phyloP scores from a whole-genome alignment of 2,888 invertebrate genomes.

The Iselma pallidipennis region DNA sequence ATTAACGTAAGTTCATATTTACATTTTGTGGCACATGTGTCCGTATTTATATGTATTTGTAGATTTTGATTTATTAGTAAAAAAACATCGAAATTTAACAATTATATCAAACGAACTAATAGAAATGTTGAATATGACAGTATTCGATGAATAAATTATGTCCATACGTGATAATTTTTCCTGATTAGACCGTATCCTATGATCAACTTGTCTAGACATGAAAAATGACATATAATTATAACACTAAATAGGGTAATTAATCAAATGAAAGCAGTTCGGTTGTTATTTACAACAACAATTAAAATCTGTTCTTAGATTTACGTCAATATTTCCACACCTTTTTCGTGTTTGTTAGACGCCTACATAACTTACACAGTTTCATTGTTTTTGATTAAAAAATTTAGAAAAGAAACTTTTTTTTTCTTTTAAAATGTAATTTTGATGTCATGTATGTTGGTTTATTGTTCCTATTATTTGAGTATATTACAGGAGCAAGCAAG shows the following conservation, averaged over 20 bases:
- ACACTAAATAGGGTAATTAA: not conserved
- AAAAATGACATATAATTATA: too few species aligned
- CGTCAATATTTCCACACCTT: not conserved
- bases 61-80: too few species aligned
- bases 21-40: constrained; percentile 29
- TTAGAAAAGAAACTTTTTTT: not conserved
- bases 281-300: not conserved
- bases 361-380: not conserved
- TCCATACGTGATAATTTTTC: not conserved
- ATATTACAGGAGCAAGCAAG: not conserved
- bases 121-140: too few species aligned
- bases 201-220: too few species aligned
- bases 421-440: too few species aligned
- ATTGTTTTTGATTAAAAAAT: not conserved
- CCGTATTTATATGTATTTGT: constrained; percentile 5
- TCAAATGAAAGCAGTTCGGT: not conserved
- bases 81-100: too few species aligned
- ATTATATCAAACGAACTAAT: too few species aligned
- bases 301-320: not conserved
- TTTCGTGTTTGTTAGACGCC: not conserved
- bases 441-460: too few species aligned
- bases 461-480: not conserved
- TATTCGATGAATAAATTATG: not conserved
- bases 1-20: constrained; percentile 44
- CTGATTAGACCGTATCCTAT: too few species aligned